Evolutionary conservation across 1,140 invertebrate genomes (phyloP).

Genomic region (Heliconius himera): DNA sequence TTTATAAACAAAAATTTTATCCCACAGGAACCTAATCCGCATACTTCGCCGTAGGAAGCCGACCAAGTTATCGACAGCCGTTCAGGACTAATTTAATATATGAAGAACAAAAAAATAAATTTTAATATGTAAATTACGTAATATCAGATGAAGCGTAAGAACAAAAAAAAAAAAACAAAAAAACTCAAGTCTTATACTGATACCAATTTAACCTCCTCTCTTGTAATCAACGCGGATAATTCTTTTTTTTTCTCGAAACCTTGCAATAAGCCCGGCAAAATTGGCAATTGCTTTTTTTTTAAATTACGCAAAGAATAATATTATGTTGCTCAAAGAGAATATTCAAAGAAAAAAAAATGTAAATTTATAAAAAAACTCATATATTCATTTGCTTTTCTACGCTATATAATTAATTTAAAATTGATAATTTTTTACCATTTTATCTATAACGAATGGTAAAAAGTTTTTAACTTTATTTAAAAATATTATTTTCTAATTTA

Average conservation of each 20-base stretch:
- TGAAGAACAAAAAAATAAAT: background rate
- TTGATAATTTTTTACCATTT: background rate
- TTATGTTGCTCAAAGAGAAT: background rate
- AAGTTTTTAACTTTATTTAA: no score
- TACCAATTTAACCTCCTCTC: constrained; percentile 29
- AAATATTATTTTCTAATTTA: no score
- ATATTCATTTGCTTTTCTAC: background rate
- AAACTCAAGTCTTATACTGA: constrained; percentile 26
- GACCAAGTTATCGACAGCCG: background rate
- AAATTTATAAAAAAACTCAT: background rate
- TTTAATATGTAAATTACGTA: constrained; percentile 12
- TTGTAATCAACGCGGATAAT: constrained; percentile 37
- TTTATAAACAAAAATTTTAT: no score
- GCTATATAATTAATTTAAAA: background rate
- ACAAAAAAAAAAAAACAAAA: constrained; percentile 2
- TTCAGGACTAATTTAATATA: background rate
- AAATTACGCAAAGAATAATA: constrained; percentile 34
- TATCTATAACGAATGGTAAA: no score
- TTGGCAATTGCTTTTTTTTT: constrained; percentile 36
- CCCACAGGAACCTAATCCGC: background rate
- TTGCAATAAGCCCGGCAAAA: constrained; percentile 34
- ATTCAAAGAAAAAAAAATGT: background rate
- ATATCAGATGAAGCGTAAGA: background rate
- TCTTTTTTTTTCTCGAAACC: constrained; percentile 31
- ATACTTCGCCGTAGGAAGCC: background rate